phyloP scores from a whole-genome alignment of 1,140 invertebrate species.

The Drosophila pruinosa region DNA sequence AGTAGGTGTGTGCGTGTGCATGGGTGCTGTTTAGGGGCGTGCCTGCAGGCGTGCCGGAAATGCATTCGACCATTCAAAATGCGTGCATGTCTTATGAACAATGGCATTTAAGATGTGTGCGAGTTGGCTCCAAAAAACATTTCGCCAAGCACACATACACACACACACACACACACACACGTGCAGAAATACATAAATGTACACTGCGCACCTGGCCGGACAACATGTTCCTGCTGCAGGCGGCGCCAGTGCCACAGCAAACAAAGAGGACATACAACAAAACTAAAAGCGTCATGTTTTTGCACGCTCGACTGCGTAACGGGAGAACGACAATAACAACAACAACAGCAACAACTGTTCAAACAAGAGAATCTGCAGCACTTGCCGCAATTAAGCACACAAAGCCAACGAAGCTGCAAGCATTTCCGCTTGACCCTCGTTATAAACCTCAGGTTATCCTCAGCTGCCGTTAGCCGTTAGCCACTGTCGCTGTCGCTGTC shows the following conservation, averaged over 20 bases:
- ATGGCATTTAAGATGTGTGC: slow-evolving; percentile 70
- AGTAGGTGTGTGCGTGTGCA: slow-evolving; percentile 16
- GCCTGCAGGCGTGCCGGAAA: slow-evolving; percentile 61
- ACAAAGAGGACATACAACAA: slow-evolving; percentile 71
- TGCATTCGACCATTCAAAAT: slow-evolving; percentile 71
- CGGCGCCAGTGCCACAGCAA: slow-evolving; percentile 54
- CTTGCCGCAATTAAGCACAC: slow-evolving; percentile 62
- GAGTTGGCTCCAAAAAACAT: slow-evolving; percentile 57
- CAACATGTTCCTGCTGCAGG: slow-evolving; percentile 74
- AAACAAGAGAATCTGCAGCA: slow-evolving; percentile 52
- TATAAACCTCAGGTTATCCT: slow-evolving; percentile 4
- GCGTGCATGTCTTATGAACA: slow-evolving; percentile 78
- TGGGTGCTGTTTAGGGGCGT: slow-evolving; percentile 13
- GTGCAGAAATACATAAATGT: neutral
- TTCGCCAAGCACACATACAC: slow-evolving; percentile 30
- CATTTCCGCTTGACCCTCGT: slow-evolving; percentile 57
- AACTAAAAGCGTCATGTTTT: slow-evolving; percentile 79
- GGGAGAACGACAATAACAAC: slow-evolving; percentile 39
- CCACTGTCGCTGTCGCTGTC: neutral
- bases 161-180: slow-evolving; percentile 2
- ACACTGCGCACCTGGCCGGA: slow-evolving; percentile 55
- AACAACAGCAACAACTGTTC: slow-evolving; percentile 19
- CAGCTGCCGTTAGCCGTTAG: too few relatives aligned
- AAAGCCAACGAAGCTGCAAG: slow-evolving; percentile 62
- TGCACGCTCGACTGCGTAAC: slow-evolving; percentile 66